phyloP scores from a whole-genome alignment of 2,797 vertebrate genomes.

The Adrianichthys oophorus region DNA sequence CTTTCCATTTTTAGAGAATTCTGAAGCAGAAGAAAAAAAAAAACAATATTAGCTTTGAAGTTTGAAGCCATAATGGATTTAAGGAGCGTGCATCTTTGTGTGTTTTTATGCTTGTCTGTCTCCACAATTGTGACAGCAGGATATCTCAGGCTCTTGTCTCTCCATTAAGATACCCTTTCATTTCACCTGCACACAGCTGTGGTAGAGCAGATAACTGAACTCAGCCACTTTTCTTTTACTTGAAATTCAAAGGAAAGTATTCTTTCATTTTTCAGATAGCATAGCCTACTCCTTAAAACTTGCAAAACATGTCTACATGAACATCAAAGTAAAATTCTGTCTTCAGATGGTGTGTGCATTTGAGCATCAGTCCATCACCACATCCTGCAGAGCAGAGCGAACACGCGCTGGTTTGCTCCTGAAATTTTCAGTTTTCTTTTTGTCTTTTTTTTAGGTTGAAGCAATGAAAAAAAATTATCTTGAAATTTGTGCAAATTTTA shows the following conservation, averaged over 20 bases:
- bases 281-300: constrained; percentile 21
- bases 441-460: neutral
- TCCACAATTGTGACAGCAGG: constrained; percentile 60
- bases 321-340: constrained; percentile 48
- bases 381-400: constrained; percentile 1
- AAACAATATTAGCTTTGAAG: constrained; percentile 72
- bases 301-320: constrained; percentile 33
- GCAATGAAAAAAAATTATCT: neutral
- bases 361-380: constrained; percentile 14
- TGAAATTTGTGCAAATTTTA: no score
- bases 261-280: constrained; percentile 33
- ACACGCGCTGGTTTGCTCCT: neutral
- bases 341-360: constrained; percentile 22
- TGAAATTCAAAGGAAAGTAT: constrained; percentile 50
- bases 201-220: constrained; percentile 33
- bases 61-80: constrained; percentile 72
- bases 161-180: constrained; percentile 67
- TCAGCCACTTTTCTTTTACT: constrained; percentile 28
- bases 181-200: constrained; percentile 45
- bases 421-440: neutral
- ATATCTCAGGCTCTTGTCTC: constrained; percentile 58
- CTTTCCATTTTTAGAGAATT: constrained; percentile 56
- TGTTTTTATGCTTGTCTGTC: constrained; percentile 26
- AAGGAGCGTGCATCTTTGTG: constrained; percentile 26
- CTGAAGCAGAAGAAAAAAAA: constrained; percentile 42